Evolutionary conservation across 92 coral and sea anemone species (phyloP).

Genomic region (Porites divaricata): DNA sequence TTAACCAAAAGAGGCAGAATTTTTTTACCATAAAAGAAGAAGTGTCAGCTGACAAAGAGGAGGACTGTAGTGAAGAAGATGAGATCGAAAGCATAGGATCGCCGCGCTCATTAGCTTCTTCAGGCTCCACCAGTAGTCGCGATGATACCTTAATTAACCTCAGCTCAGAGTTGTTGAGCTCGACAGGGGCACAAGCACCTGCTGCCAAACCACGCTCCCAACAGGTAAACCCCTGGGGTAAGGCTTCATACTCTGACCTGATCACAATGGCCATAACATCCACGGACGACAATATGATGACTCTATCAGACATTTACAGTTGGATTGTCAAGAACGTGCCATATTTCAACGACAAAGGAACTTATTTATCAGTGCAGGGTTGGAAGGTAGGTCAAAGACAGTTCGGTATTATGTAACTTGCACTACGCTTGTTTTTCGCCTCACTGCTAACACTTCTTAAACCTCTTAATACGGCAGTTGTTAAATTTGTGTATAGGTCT

Average conservation of each 20-base stretch:
- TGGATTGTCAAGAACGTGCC: conserved; percentile 83
- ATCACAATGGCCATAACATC: conserved; percentile 80
- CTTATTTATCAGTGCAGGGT: conserved; percentile 75
- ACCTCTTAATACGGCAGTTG: neutral
- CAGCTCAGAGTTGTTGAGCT: conserved; percentile 14
- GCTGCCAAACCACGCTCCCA: conserved; percentile 33
- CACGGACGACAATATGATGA: conserved; percentile 56
- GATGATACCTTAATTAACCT: conserved; percentile 21
- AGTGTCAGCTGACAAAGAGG: conserved; percentile 5
- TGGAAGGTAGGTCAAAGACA: conserved; percentile 75
- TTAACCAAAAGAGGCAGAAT: neutral
- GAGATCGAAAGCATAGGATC: conserved; percentile 44
- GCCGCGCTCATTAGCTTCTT: conserved; percentile 43
- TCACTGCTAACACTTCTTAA: neutral
- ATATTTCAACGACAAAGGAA: conserved; percentile 75
- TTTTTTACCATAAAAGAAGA: neutral
- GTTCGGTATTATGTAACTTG: neutral
- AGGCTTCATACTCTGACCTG: conserved; percentile 79
- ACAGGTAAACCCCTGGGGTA: conserved; percentile 77
- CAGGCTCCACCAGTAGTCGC: conserved; percentile 38
- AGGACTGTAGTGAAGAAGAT: conserved; percentile 26
- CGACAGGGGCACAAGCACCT: conserved; percentile 30
- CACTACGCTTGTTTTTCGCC: too few species aligned
- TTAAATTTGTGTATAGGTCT: too few species aligned
- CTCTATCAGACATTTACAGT: conserved; percentile 74